Percentiles rank a stretch among this genome's conserved stretches.
phyloP scores from a whole-genome alignment of 1,140 invertebrate species.

The Drosophila guanche region DNA sequence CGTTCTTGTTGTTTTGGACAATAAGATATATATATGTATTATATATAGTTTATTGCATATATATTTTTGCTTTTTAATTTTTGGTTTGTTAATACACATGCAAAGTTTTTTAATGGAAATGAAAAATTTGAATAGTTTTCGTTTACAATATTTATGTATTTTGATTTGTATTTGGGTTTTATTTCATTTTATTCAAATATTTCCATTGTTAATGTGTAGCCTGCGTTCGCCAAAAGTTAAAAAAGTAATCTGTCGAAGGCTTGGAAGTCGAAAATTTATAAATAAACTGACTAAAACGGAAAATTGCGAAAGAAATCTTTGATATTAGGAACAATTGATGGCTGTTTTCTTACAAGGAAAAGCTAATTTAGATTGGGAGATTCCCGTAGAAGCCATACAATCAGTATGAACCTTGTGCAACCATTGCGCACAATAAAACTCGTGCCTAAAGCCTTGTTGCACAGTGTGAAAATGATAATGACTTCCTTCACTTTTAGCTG shows the following conservation, averaged over 20 bases:
- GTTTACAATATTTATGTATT: slow-evolving; percentile 57
- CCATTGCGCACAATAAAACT: slow-evolving; percentile 54
- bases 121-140: slow-evolving; percentile 58
- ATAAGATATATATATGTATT: slow-evolving; percentile 55
- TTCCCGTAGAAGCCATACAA: not conserved
- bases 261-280: slow-evolving; percentile 7
- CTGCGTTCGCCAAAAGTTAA: slow-evolving; percentile 23
- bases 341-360: slow-evolving; percentile 12
- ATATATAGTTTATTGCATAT: slow-evolving; percentile 38
- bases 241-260: slow-evolving; percentile 1
- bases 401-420: slow-evolving; percentile 10
- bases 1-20: slow-evolving; percentile 58
- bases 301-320: slow-evolving; percentile 24
- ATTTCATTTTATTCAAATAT: slow-evolving; percentile 8
- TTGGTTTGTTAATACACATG: slow-evolving; percentile 50
- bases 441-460: slow-evolving; percentile 45
- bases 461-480: slow-evolving; percentile 12
- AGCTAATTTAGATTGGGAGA: not conserved
- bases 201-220: slow-evolving; percentile 22
- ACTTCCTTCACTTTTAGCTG: slow-evolving; percentile 15
- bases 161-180: slow-evolving; percentile 50
- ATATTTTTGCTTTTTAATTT: slow-evolving; percentile 18
- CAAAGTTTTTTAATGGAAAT: slow-evolving; percentile 57
- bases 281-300: not conserved
- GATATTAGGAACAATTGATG: slow-evolving; percentile 45